Conservation (phyloP, 1,140 invertebrate genomes). For the Diachasma alloeum region DNA sequence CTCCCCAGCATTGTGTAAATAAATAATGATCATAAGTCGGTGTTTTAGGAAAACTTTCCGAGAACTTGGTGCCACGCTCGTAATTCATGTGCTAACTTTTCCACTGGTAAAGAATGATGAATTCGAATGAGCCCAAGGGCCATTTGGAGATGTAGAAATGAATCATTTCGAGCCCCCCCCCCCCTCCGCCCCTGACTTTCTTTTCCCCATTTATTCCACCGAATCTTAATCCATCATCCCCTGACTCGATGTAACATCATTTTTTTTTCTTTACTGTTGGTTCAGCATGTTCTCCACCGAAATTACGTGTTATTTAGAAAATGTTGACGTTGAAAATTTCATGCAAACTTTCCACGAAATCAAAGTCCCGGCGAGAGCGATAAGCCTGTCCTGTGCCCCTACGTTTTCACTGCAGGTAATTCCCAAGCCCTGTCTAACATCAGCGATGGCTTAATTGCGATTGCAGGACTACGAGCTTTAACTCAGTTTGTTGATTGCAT, state of each 20-base stretch:
- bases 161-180: no score
- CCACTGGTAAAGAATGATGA: conserved; percentile 7
- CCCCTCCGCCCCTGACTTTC: neutral
- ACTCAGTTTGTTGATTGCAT: conserved; percentile 39
- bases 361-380: neutral
- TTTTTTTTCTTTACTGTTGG: neutral
- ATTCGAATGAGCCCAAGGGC: conserved; percentile 12
- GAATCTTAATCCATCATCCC: neutral
- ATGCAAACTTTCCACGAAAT: neutral
- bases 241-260: neutral
- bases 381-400: conserved; percentile 19
- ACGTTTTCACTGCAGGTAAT: conserved; percentile 21
- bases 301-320: neutral
- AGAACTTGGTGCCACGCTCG: neutral
- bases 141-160: conserved; percentile 1
- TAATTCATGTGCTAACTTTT: conserved; percentile 12
- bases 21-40: neutral
- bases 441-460: conserved; percentile 41
- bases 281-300: neutral
- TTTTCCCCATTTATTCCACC: neutral
- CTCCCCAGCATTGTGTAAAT: neutral
- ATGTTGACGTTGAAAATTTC: conserved; percentile 1
- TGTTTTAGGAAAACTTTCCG: neutral
- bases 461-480: conserved; percentile 33
- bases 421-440: conserved; percentile 27